Evolutionary conservation across 1,140 invertebrate genomes (phyloP).

Genomic region (Cotesia chilonis): DNA sequence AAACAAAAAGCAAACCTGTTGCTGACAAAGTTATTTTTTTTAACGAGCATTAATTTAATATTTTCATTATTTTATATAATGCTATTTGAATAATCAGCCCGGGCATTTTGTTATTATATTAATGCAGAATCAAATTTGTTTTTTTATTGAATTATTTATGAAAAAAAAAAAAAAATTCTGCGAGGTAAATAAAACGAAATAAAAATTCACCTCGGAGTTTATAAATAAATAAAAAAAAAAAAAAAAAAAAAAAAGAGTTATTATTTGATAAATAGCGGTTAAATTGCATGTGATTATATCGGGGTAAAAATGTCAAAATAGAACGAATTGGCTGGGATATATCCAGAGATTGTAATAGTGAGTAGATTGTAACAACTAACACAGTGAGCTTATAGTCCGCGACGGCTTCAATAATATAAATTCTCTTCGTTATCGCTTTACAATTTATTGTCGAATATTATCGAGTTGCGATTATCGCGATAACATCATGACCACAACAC

Average conservation of each 20-base stretch:
- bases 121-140: too few species aligned
- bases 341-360: too few species aligned
- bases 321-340: slow-evolving; percentile 22
- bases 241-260: slow-evolving; percentile 1
- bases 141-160: not conserved
- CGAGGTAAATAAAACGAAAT: too few species aligned
- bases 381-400: slow-evolving; percentile 18
- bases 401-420: slow-evolving; percentile 53
- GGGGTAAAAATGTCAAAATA: slow-evolving; percentile 29
- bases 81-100: too few species aligned
- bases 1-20: too few species aligned
- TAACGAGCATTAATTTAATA: too few species aligned
- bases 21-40: too few species aligned
- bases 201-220: too few species aligned
- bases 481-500: slow-evolving; percentile 52
- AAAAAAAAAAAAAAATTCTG: too few species aligned
- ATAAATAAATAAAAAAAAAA: not conserved
- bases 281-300: slow-evolving; percentile 28
- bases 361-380: slow-evolving; percentile 20
- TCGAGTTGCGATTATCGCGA: slow-evolving; percentile 55
- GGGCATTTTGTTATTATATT: not conserved
- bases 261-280: slow-evolving; percentile 17
- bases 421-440: slow-evolving; percentile 50
- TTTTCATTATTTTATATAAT: too few species aligned
- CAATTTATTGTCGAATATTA: slow-evolving; percentile 58